Evolutionary conservation across 2,888 invertebrate genomes (phyloP), one percentile per base, ranked within the genome.

Genomic region (Nebria salina): DNA sequence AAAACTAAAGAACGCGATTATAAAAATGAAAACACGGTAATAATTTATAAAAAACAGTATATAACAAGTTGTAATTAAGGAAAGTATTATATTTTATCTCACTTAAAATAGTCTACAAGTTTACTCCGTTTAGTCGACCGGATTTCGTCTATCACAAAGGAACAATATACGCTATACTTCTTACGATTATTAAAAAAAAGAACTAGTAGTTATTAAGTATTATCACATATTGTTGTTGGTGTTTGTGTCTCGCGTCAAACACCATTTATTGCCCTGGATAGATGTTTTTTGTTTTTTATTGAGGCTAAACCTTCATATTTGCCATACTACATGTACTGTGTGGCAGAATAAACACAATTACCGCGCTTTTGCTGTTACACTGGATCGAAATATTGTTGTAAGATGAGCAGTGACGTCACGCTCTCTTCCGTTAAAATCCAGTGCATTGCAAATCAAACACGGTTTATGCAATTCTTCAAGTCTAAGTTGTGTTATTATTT

Each of bases 61-160:
- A 68, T 75, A 75, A 80, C 80, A 75, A 80, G 68, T 65, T 34
- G 70, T 64, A 80, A 75, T 74, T 65, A 75, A 54, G 75, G 75
- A 75, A 34, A 42, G 68, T 20, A 75, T 34, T 70, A 43, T 64
- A 41, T 34, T 41, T 73, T 73, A 79, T 80, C 80, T 80, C 75
- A 80, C 80, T 78, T 78, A 75, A 75, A 74, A 75, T 74, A 74
- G 75, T 68, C 79, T 74, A 79, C 75, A 66, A 75, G 66, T 70
- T 70, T 65, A 75, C 80, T 42, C 43, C 80, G 80, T 66, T 73
- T 65, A 74, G 64, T 20, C 64, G 78, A 74, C 43, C 74, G 34
- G 34, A 34, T 34, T 34, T 34, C 34, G 70, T 54, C 70, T 80
- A 80, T 80, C 80, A 80, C 75, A 80, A 75, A 75, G 66, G 66